phyloP scores from a whole-genome alignment of 2,888 invertebrate species.

The Drosophila affinis region DNA sequence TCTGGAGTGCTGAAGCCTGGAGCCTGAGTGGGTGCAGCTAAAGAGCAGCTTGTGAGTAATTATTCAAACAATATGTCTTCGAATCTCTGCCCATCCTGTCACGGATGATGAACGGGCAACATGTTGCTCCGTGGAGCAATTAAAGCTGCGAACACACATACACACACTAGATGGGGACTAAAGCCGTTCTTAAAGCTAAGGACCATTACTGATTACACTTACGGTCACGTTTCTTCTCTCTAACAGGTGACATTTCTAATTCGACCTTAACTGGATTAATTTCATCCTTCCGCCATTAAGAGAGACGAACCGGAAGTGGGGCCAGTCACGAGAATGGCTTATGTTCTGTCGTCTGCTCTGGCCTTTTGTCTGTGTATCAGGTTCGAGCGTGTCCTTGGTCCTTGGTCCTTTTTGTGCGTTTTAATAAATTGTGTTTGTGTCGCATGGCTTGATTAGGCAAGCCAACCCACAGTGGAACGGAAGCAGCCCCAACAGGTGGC shows the following conservation, averaged over 20 bases:
- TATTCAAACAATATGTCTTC: conserved; percentile 43
- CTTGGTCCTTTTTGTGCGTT: conserved; percentile 34
- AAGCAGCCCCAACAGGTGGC: conserved; percentile 62
- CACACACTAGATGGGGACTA: background rate
- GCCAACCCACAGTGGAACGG: conserved; percentile 17
- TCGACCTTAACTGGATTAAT: conserved; percentile 53
- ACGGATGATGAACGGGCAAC: conserved; percentile 16
- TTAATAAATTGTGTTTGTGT: conserved; percentile 65
- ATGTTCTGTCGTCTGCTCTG: conserved; percentile 1
- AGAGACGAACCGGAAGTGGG: conserved; percentile 43
- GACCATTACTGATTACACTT: conserved; percentile 15
- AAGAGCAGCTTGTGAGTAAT: conserved; percentile 38
- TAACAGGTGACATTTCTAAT: conserved; percentile 43
- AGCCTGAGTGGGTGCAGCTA: conserved; percentile 22
- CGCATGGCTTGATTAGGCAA: conserved; percentile 56
- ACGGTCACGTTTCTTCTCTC: conserved; percentile 42
- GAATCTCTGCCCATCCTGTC: background rate
- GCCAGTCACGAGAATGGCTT: conserved; percentile 23
- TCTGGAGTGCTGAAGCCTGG: background rate
- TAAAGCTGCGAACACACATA: background rate
- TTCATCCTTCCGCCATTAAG: conserved; percentile 51
- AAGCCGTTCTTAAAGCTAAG: background rate
- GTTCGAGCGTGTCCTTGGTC: conserved; percentile 22
- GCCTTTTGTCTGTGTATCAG: conserved; percentile 18
- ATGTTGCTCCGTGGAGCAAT: conserved; percentile 5